phyloP scores from a whole-genome alignment of 2,113 vertebrate genomes.

The Cavia porcellus region DNA sequence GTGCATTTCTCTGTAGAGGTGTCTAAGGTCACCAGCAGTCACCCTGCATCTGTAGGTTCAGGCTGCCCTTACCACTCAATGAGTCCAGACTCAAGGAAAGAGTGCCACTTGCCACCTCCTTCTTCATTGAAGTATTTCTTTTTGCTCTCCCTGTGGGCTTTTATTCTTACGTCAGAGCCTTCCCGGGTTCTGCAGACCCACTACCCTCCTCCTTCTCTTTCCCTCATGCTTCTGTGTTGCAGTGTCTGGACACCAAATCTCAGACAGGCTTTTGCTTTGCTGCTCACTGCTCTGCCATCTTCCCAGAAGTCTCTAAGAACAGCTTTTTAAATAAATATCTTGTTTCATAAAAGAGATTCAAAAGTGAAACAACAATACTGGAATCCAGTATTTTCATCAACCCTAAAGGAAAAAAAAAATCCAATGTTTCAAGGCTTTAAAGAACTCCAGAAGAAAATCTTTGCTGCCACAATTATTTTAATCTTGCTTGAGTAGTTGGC shows the following conservation, averaged over 20 bases:
- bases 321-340: slow-evolving; percentile 48
- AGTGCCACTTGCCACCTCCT: neutral
- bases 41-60: neutral
- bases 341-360: slow-evolving; percentile 61
- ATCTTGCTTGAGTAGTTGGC: slow-evolving; percentile 78
- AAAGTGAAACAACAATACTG: slow-evolving; percentile 48
- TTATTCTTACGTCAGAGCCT: neutral
- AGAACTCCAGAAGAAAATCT: slow-evolving; percentile 70
- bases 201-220: neutral
- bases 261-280: neutral
- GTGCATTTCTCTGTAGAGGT: neutral
- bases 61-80: neutral
- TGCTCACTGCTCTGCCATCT: neutral
- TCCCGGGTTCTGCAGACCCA: neutral
- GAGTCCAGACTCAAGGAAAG: neutral
- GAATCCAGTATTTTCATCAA: slow-evolving; percentile 69
- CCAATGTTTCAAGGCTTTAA: slow-evolving; percentile 54
- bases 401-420: slow-evolving; percentile 55
- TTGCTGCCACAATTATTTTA: slow-evolving; percentile 76
- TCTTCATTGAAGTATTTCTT: neutral
- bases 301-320: neutral
- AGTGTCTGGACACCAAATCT: neutral
- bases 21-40: neutral
- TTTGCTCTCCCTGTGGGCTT: neutral
- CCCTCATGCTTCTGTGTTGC: neutral